phyloP scores from a whole-genome alignment of 2,888 invertebrate species.

The Agonopterix heracliana region DNA sequence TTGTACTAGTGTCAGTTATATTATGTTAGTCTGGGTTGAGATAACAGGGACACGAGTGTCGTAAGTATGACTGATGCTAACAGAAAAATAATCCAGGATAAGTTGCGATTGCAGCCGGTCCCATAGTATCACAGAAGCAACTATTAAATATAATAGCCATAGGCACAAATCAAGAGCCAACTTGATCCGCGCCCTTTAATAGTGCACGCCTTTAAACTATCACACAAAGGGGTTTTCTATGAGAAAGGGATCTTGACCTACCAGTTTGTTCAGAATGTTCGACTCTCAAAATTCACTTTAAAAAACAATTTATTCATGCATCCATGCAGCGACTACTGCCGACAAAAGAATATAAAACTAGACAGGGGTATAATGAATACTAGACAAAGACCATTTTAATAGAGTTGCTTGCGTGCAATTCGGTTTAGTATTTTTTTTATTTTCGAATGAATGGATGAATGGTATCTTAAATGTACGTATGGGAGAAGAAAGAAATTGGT shows the following conservation, averaged over 20 bases:
- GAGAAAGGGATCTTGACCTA: constrained; percentile 76
- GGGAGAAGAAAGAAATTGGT: constrained; percentile 8
- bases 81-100: constrained; percentile 8
- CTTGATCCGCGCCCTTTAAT: constrained; percentile 65
- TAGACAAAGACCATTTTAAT: constrained; percentile 69
- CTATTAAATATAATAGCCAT: constrained; percentile 7
- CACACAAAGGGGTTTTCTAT: constrained; percentile 67
- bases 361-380: constrained; percentile 73
- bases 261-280: constrained; percentile 68
- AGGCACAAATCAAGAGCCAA: constrained; percentile 41
- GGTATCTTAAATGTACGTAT: constrained; percentile 8
- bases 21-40: too few relatives aligned
- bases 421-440: constrained; percentile 48
- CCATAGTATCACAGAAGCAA: constrained; percentile 1
- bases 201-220: constrained; percentile 67
- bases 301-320: constrained; percentile 74
- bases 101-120: constrained; percentile 3
- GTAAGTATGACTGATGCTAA: neutral
- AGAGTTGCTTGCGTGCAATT: constrained; percentile 69
- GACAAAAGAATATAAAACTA: constrained; percentile 74
- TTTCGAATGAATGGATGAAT: constrained; percentile 34
- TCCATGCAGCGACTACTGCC: constrained; percentile 60
- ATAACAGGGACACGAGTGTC: too few relatives aligned
- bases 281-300: constrained; percentile 49
- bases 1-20: too few relatives aligned